Evolutionary conservation across 1,140 invertebrate species (phyloP).

Genomic region (Microplitis demolitor): DNA sequence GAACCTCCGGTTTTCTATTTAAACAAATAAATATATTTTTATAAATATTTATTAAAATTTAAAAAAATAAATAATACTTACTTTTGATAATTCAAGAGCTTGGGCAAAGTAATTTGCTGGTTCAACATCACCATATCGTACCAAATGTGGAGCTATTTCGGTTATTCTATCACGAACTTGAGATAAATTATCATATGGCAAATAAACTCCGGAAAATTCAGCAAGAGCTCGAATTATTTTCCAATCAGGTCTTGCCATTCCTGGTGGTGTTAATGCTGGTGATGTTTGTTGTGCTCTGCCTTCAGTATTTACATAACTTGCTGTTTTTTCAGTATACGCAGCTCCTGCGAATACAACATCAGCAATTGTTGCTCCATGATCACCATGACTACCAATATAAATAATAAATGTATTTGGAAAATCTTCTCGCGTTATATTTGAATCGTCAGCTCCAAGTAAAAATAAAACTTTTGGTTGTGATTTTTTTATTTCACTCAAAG

Average conservation of each 20-base stretch:
- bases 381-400: slow-evolving; percentile 97
- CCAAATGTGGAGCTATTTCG: slow-evolving; percentile 88
- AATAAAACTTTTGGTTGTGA: slow-evolving; percentile 82
- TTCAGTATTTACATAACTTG: slow-evolving; percentile 96
- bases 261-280: slow-evolving; percentile 90
- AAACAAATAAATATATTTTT: too few relatives aligned
- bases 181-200: slow-evolving; percentile 89
- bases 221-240: slow-evolving; percentile 93
- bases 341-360: slow-evolving; percentile 94
- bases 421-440: slow-evolving; percentile 75
- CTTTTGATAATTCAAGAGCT: slow-evolving; percentile 71
- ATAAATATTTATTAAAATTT: not conserved
- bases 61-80: slow-evolving; percentile 47
- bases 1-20: slow-evolving; percentile 65
- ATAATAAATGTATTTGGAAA: slow-evolving; percentile 88
- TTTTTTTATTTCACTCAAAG: slow-evolving; percentile 72
- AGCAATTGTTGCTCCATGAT: slow-evolving; percentile 89
- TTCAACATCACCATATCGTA: slow-evolving; percentile 82
- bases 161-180: slow-evolving; percentile 83
- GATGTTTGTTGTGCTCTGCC: slow-evolving; percentile 94
- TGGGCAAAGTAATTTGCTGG: slow-evolving; percentile 82
- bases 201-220: slow-evolving; percentile 77
- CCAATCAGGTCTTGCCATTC: slow-evolving; percentile 95
- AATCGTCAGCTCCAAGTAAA: slow-evolving; percentile 92
- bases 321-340: slow-evolving; percentile 99